phyloP scores from a whole-genome alignment of 2,888 invertebrate species.

The Empis livida region DNA sequence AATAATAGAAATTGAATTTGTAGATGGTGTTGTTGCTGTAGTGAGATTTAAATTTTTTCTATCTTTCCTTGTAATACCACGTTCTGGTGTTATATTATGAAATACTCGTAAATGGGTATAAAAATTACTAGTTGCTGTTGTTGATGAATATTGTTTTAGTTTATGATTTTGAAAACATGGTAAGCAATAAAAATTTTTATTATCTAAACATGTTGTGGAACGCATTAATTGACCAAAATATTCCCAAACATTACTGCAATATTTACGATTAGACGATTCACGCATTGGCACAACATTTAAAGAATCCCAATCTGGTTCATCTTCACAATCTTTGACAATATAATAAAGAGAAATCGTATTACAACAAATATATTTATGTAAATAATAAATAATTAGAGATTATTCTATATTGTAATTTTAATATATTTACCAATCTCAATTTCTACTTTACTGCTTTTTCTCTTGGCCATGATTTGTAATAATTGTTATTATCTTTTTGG shows the following conservation, averaged over 20 bases:
- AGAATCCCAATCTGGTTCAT: neutral
- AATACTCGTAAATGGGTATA: neutral
- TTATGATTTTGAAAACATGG: neutral
- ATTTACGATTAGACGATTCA: neutral
- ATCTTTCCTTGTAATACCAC: neutral
- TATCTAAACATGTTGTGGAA: neutral
- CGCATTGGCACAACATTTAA: neutral
- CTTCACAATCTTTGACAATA: neutral
- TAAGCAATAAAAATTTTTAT: conserved; percentile 1
- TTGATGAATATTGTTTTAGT: neutral
- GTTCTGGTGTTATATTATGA: neutral
- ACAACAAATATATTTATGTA: too few species aligned
- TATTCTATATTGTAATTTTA: too few species aligned
- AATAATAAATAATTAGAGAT: too few species aligned
- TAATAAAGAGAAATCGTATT: too few species aligned
- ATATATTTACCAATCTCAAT: too few species aligned
- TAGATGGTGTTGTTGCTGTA: neutral
- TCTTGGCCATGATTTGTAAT: too few species aligned
- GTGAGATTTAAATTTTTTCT: neutral
- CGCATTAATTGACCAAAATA: conserved; percentile 1
- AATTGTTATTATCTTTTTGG: too few species aligned
- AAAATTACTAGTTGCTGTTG: conserved; percentile 1
- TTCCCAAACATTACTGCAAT: neutral
- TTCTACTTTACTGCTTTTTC: too few species aligned
- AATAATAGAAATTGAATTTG: too few species aligned